These are phyloP conservation scores for Lepidocyrtinus sp. DNA, from an alignment of 2,888 invertebrate species.

Conservation along the genomic window DNA sequence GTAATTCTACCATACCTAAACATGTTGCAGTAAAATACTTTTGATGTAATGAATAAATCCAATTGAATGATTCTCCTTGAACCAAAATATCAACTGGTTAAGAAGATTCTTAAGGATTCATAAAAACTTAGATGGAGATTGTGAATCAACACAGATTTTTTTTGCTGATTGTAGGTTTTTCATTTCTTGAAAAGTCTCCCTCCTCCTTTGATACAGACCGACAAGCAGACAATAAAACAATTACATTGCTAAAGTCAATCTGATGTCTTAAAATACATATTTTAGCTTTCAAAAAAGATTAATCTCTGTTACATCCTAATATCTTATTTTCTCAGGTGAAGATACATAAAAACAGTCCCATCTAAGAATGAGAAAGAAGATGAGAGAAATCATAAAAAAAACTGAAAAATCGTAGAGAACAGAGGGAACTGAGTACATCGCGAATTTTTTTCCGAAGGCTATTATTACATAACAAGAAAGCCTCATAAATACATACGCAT, in stretches of 20 bases:
- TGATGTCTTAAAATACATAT: no score
- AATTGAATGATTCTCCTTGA: no score
- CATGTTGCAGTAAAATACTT: no score
- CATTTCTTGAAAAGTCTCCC: constrained; percentile 2
- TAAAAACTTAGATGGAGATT: neutral
- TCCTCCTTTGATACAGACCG: constrained; percentile 2
- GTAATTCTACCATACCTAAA: no score
- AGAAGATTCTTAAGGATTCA: no score
- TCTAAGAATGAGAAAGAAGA: neutral
- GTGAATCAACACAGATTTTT: neutral
- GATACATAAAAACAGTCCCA: neutral
- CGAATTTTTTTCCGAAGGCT: constrained; percentile 1
- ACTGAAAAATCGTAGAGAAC: neutral
- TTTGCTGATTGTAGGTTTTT: neutral
- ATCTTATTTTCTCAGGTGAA: neutral
- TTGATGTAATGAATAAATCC: neutral
- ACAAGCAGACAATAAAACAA: constrained; percentile 10
- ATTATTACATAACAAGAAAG: constrained; percentile 5
- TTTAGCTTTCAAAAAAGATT: constrained; percentile 5
- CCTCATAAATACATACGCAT: neutral
- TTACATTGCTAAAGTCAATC: neutral
- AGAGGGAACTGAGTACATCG: neutral
- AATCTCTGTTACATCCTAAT: constrained; percentile 6
- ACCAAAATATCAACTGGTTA: no score
- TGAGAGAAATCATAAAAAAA: no score